Evolutionary conservation across 2,113 vertebrate genomes (phyloP), one percentile per base, ranked within the genome.

Genomic region (Phrynosoma platyrhinos): DNA sequence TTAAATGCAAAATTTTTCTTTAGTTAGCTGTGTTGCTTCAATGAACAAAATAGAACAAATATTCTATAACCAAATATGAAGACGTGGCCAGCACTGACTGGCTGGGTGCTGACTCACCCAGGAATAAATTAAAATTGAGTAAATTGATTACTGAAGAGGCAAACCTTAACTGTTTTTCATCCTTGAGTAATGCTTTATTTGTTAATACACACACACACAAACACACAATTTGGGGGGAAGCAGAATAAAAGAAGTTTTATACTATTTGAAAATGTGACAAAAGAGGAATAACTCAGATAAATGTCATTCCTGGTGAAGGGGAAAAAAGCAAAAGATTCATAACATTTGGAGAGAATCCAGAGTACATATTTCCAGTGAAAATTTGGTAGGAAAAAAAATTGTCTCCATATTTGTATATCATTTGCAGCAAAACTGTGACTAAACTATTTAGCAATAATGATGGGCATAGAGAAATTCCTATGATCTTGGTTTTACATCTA

Each of bases 51-150:
- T 78, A 25, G 58, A 91, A 85, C 64, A 91, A 91, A 80, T 0
- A 78, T 81, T 13, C 82, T 64, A 79, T 10, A 92, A 81, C 4
- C 13, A 83, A 91, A 87, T 78, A 87, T 25, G 82, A 93, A 91
- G 58, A 89, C 89, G 88, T 93, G 32, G 79, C 89, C 53, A 86
- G 88, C 83, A 42, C 13, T 89, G 86, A 87, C 72, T 92, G 18
- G 77, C 91, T 89, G 87, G 27, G 82, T 72, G 90, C 92, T 88
- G 79, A 82, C 27, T 82, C 80, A 76, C 12, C 84, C 1, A 87
- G 85, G 62, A 92, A 94, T 93, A 93, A 89, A 93, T 92, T 92
- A 92, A 78, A 85, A 69, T 89, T 72, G 83, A 90, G 36, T 30
- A 68, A 87, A 10, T 84, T 90, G 93, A 81, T 92, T 90, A 90